Conservation (phyloP, 2,888 invertebrate genomes). For the Creontiades dilutus region DNA sequence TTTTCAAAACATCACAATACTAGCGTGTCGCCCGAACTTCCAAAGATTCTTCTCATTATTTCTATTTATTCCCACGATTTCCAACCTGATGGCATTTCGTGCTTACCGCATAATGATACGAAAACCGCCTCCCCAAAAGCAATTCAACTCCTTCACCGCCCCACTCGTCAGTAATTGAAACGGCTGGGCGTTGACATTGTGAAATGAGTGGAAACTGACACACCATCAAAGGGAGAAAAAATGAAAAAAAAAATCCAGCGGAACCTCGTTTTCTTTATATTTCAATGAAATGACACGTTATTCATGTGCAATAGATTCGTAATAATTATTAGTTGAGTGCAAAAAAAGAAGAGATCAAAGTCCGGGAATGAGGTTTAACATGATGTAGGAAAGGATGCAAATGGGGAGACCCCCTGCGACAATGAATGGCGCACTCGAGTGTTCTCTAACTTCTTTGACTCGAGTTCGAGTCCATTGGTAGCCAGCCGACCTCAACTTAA, state of each 20-base stretch:
- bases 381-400: constrained; percentile 22
- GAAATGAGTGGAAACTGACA: constrained; percentile 62
- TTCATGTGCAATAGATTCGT: constrained; percentile 62
- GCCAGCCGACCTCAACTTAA: constrained; percentile 59
- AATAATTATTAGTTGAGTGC: constrained; percentile 55
- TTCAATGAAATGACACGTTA: constrained; percentile 41
- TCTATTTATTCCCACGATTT: no score
- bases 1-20: no score
- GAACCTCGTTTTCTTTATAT: not conserved
- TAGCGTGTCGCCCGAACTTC: no score
- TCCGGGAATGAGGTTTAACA: constrained; percentile 50
- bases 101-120: not conserved
- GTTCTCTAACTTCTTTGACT: constrained; percentile 57
- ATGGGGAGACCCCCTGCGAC: constrained; percentile 46
- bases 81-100: no score
- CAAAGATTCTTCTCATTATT: no score
- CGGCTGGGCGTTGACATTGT: not conserved
- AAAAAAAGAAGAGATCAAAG: constrained; percentile 52
- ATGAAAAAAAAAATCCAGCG: no score
- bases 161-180: constrained; percentile 44
- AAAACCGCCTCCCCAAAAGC: not conserved
- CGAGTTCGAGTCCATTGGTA: constrained; percentile 53
- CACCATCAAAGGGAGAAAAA: constrained; percentile 26
- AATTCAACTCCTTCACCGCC: constrained; percentile 5
- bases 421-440: constrained; percentile 66